phyloP scores from a whole-genome alignment of 2,888 invertebrate genomes.

The Megastigmus dorsalis region DNA sequence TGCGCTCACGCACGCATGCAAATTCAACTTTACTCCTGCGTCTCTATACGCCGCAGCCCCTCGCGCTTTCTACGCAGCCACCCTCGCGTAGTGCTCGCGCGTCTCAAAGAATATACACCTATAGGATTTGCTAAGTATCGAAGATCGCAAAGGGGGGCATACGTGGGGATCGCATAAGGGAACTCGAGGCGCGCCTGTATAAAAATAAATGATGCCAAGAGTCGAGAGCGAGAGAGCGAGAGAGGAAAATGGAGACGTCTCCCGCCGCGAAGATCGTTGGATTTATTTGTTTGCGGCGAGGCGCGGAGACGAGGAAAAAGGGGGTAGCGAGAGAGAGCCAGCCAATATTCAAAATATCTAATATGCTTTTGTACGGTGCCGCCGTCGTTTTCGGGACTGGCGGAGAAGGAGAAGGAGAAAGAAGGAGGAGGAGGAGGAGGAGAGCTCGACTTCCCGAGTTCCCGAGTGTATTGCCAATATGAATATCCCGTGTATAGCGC shows the following conservation, averaged over 20 bases:
- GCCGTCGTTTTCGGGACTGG: constrained; percentile 17
- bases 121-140: constrained; percentile 47
- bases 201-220: constrained; percentile 43
- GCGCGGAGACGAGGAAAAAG: not conserved
- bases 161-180: constrained; percentile 15
- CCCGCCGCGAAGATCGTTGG: too few relatives aligned
- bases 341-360: constrained; percentile 69
- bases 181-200: constrained; percentile 15
- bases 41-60: too few relatives aligned
- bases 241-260: too few relatives aligned
- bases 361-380: constrained; percentile 66
- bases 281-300: constrained; percentile 48
- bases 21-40: constrained; percentile 54
- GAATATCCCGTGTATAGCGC: constrained; percentile 39
- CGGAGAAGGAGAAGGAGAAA: constrained; percentile 15
- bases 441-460: too few relatives aligned
- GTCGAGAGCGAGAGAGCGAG: not conserved
- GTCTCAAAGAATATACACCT: constrained; percentile 12
- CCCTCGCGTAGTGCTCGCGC: constrained; percentile 5
- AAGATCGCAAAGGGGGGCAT: too few relatives aligned
- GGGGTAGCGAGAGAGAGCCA: constrained; percentile 46
- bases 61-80: too few relatives aligned
- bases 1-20: constrained; percentile 60
- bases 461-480: constrained; percentile 60
- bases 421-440: not conserved